Percentiles rank a stretch among this genome's conserved stretches.
These are phyloP conservation scores for Lysiphlebus fabarum DNA, from an alignment of 1,140 invertebrate genomes.

Conservation along the genomic window DNA sequence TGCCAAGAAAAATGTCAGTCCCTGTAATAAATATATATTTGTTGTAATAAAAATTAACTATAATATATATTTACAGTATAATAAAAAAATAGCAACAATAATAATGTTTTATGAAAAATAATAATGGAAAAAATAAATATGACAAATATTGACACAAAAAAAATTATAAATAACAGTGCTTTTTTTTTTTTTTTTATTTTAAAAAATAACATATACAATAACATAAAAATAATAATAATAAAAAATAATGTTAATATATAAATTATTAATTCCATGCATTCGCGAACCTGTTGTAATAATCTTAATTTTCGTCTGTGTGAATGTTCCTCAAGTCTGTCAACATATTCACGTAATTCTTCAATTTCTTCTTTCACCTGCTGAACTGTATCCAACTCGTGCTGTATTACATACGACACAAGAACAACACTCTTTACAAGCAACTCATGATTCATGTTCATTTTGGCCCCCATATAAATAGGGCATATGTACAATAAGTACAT, in stretches of 20 bases:
- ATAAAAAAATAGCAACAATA: slow-evolving; percentile 3
- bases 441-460: slow-evolving; percentile 1
- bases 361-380: slow-evolving; percentile 93
- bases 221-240: slow-evolving; percentile 23
- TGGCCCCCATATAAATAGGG: slow-evolving; percentile 13
- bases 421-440: slow-evolving; percentile 19
- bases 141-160: slow-evolving; percentile 19
- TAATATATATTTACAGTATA: too few species aligned
- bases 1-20: slow-evolving; percentile 84
- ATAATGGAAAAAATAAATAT: slow-evolving; percentile 16
- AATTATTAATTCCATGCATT: slow-evolving; percentile 1
- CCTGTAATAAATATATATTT: slow-evolving; percentile 60
- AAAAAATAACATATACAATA: slow-evolving; percentile 3
- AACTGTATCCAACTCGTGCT: slow-evolving; percentile 84
- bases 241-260: slow-evolving; percentile 16
- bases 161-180: slow-evolving; percentile 13
- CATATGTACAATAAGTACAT: slow-evolving; percentile 3
- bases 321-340: slow-evolving; percentile 84
- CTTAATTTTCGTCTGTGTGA: slow-evolving; percentile 80
- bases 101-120: slow-evolving; percentile 1
- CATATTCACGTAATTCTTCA: slow-evolving; percentile 85
- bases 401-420: slow-evolving; percentile 21
- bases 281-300: slow-evolving; percentile 79
- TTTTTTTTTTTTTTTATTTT: not conserved
- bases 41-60: not conserved